Evolutionary conservation across 2,113 vertebrate genomes (phyloP).

Genomic region (Colinus virginianus): DNA sequence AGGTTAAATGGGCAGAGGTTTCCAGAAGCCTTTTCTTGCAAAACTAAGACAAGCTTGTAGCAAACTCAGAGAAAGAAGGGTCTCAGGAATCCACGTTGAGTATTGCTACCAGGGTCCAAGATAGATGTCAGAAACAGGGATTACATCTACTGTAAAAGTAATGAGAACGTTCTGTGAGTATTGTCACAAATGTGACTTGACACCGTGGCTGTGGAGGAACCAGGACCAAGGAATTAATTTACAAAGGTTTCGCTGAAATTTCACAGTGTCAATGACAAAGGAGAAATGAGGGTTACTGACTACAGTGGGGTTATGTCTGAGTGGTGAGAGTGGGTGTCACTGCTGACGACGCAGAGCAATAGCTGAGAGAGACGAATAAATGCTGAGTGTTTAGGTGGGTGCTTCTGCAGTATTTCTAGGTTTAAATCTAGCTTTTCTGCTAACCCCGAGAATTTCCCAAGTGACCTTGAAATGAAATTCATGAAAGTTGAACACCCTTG

Average conservation of each 20-base stretch:
- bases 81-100: neutral
- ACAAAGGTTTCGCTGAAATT: neutral
- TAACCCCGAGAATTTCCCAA: neutral
- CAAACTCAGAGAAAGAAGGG: neutral
- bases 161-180: neutral
- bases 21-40: neutral
- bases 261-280: neutral
- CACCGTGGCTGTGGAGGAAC: neutral
- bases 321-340: neutral
- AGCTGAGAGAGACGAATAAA: neutral
- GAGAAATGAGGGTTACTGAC: neutral
- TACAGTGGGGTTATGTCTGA: neutral
- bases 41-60: neutral
- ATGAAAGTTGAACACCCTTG: neutral
- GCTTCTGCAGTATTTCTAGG: neutral
- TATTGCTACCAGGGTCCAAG: neutral
- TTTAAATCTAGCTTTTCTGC: neutral
- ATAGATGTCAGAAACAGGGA: neutral
- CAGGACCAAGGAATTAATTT: neutral
- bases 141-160: neutral
- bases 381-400: neutral
- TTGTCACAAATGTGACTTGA: neutral
- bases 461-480: slow-evolving; percentile 15
- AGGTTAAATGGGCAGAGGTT: neutral
- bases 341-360: neutral